phyloP scores from a whole-genome alignment of 2,113 vertebrate genomes.

The Notarius lentiginosus region DNA sequence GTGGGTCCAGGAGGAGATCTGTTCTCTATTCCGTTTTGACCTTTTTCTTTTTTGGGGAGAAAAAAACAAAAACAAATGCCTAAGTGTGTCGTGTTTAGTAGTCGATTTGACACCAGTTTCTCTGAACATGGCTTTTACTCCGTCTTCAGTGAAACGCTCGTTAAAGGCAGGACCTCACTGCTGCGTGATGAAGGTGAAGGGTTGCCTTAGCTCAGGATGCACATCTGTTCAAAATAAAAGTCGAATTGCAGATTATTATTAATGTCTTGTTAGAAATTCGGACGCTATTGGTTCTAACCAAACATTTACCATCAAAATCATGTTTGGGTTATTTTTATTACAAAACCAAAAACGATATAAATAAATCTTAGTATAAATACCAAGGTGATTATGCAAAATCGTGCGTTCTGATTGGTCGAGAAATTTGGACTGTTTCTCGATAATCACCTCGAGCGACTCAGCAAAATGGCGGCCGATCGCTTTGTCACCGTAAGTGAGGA shows the following conservation, averaged over 20 bases:
- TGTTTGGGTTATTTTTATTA: not conserved
- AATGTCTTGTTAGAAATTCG: not conserved
- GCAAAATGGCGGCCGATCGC: too few relatives aligned
- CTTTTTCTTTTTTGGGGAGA: not conserved
- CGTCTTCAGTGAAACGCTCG: constrained; percentile 29
- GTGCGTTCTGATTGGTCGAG: too few relatives aligned
- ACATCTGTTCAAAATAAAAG: not conserved
- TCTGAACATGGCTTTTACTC: not conserved
- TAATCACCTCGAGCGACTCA: too few relatives aligned
- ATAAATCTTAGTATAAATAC: too few relatives aligned
- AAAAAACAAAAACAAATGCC: not conserved
- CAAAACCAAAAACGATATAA: not conserved
- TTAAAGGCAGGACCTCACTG: constrained; percentile 38
- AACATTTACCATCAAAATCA: not conserved
- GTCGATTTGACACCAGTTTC: too few relatives aligned
- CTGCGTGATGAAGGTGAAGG: constrained; percentile 41
- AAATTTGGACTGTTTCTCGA: too few relatives aligned
- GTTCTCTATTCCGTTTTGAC: not conserved
- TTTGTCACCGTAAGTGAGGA: too few relatives aligned
- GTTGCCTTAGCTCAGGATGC: not conserved
- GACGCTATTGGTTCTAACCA: not conserved
- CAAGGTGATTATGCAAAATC: too few relatives aligned
- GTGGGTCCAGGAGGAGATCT: constrained; percentile 60
- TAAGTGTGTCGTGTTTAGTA: not conserved
- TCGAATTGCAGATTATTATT: not conserved